Conservation (phyloP, 92 coral and sea anemone genomes). For the Zoanthus solanderi region DNA sequence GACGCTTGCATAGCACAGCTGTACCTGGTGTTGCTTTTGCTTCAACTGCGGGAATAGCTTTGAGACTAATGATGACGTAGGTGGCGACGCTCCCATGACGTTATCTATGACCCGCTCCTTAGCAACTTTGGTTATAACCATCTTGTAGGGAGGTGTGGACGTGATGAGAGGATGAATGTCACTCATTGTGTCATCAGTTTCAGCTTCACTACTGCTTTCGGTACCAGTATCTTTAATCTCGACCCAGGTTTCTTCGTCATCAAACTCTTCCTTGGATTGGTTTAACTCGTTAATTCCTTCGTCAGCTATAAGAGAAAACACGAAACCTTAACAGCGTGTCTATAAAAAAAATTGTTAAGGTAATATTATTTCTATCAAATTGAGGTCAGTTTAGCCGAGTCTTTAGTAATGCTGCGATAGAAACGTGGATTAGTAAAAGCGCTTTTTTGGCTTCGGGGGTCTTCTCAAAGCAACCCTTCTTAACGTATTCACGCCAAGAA, state of each 20-base stretch:
- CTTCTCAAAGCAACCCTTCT: no score
- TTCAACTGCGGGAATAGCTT: slow-evolving; percentile 97
- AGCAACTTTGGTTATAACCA: background rate
- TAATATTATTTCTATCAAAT: no score
- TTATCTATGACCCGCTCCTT: slow-evolving; percentile 6
- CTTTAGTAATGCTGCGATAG: no score
- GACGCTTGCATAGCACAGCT: slow-evolving; percentile 4
- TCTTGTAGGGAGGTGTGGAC: slow-evolving; percentile 53
- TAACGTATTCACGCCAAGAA: no score
- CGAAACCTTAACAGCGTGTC: background rate
- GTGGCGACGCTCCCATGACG: slow-evolving; percentile 83
- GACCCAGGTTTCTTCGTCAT: slow-evolving; percentile 91
- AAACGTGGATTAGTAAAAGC: no score
- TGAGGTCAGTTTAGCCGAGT: no score
- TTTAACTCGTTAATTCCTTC: background rate
- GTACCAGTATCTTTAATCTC: slow-evolving; percentile 74
- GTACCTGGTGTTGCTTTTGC: slow-evolving; percentile 56
- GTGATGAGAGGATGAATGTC: slow-evolving; percentile 68
- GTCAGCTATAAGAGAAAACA: background rate
- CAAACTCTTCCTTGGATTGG: slow-evolving; percentile 71
- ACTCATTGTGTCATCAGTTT: slow-evolving; percentile 79
- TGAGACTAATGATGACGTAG: slow-evolving; percentile 90
- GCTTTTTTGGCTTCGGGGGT: no score
- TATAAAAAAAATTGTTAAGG: no score
- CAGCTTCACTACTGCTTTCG: slow-evolving; percentile 55